phyloP scores from a whole-genome alignment of 2,888 invertebrate species.

The Synergus japonicus region DNA sequence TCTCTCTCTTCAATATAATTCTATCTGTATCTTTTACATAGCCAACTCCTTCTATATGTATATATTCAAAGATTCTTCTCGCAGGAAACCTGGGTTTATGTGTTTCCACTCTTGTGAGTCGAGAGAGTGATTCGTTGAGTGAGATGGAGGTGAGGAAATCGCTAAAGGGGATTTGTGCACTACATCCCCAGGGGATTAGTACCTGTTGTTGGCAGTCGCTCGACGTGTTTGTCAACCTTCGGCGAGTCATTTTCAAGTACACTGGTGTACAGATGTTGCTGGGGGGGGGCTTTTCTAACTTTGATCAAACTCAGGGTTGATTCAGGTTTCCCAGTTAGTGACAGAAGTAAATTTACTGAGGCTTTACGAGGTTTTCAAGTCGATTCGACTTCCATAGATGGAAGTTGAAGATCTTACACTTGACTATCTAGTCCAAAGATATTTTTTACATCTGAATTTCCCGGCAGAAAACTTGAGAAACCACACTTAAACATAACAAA shows the following conservation, averaged over 20 bases:
- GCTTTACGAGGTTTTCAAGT: too few relatives aligned
- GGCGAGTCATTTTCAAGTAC: slow-evolving; percentile 37
- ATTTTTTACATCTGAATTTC: background rate
- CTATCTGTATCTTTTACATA: slow-evolving; percentile 10
- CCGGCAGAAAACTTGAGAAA: background rate
- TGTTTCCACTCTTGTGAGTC: slow-evolving; percentile 53
- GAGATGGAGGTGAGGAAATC: slow-evolving; percentile 58
- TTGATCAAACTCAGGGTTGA: background rate
- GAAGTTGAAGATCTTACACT: background rate
- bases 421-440: background rate
- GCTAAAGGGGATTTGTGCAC: slow-evolving; percentile 56
- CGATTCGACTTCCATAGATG: background rate
- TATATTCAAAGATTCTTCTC: slow-evolving; percentile 13
- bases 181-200: slow-evolving; percentile 20
- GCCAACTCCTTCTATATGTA: slow-evolving; percentile 18
- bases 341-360: background rate
- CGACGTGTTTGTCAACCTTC: slow-evolving; percentile 36
- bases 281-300: slow-evolving; percentile 22
- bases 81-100: slow-evolving; percentile 4
- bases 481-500: background rate
- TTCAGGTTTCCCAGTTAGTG: background rate
- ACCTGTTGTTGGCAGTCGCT: slow-evolving; percentile 42
- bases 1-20: background rate
- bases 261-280: slow-evolving; percentile 18
- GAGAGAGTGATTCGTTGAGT: slow-evolving; percentile 54